Percentiles rank a stretch among this genome's conserved stretches.
phyloP scores from a whole-genome alignment of 2,113 vertebrate species.

The Callocephalon fimbriatum region DNA sequence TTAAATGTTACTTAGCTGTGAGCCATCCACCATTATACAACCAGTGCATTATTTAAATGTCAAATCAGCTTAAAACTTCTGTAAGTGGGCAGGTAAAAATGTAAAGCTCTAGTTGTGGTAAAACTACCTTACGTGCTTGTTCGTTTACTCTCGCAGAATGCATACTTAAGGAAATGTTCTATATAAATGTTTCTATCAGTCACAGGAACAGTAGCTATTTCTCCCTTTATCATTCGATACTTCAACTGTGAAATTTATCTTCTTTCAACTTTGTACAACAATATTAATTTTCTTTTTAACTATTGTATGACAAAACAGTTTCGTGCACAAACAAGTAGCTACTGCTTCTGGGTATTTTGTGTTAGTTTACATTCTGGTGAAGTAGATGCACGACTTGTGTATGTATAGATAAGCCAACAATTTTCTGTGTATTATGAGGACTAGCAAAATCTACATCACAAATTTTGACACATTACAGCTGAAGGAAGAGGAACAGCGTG shows the following conservation, averaged over 20 bases:
- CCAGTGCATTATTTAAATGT: constrained; percentile 65
- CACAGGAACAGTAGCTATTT: constrained; percentile 75
- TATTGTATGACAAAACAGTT: neutral
- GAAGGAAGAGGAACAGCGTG: constrained; percentile 91
- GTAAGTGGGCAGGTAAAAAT: constrained; percentile 69
- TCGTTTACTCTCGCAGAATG: constrained; percentile 65
- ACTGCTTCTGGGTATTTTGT: constrained; percentile 70
- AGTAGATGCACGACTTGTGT: constrained; percentile 80
- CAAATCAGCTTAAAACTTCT: constrained; percentile 47
- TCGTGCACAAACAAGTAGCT: constrained; percentile 58
- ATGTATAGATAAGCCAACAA: constrained; percentile 82
- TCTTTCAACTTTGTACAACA: constrained; percentile 11
- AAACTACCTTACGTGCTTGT: constrained; percentile 45
- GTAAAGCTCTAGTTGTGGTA: constrained; percentile 39
- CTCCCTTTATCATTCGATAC: neutral
- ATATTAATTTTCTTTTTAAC: constrained; percentile 13
- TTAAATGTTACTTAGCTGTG: constrained; percentile 38
- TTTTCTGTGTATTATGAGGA: constrained; percentile 85
- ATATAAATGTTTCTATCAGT: constrained; percentile 54
- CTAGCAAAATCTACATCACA: constrained; percentile 99
- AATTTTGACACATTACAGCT: constrained; percentile 99
- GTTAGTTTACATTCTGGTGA: constrained; percentile 73
- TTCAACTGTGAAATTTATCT: neutral
- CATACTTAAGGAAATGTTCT: constrained; percentile 61
- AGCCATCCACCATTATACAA: constrained; percentile 59